Percentiles rank a stretch among this genome's conserved stretches.
These are phyloP conservation scores for Geococcyx californianus DNA, from an alignment of 2,113 vertebrate species.

Conservation along the genomic window DNA sequence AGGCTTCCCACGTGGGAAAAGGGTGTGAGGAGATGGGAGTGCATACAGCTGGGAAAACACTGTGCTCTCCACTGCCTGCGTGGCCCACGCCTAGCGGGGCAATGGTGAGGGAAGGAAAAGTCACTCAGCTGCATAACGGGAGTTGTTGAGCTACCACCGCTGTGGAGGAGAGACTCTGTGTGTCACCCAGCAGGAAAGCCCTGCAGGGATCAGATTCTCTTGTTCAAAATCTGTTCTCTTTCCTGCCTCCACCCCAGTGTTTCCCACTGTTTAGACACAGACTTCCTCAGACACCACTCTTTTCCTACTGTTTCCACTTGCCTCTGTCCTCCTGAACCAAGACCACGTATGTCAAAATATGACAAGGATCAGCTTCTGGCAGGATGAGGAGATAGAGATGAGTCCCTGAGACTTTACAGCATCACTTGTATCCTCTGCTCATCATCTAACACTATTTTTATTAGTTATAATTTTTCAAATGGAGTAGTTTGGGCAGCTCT, in stretches of 20 bases:
- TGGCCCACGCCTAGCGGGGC: neutral
- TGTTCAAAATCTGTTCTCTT: neutral
- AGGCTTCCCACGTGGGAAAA: conserved; percentile 17
- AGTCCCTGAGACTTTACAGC: neutral
- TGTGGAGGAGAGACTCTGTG: neutral
- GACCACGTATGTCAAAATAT: neutral
- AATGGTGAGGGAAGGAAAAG: neutral
- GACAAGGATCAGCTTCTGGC: neutral
- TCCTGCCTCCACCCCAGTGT: neutral
- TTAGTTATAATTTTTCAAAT: neutral
- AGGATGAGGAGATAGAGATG: neutral
- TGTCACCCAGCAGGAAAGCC: neutral
- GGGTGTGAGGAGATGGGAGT: conserved; percentile 26
- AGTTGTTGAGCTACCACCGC: neutral
- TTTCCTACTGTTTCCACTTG: neutral
- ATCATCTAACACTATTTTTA: neutral
- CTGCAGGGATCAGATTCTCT: neutral
- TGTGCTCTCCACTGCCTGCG: neutral
- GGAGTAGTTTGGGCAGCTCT: neutral
- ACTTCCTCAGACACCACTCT: neutral
- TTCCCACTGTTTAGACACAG: neutral
- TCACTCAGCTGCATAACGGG: rapidly evolving
- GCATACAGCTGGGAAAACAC: neutral
- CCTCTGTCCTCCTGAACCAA: neutral
- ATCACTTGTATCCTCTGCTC: neutral